These are phyloP conservation scores for Rutilus rutilus DNA, from an alignment of 2,113 vertebrate species.

Conservation along the genomic window DNA sequence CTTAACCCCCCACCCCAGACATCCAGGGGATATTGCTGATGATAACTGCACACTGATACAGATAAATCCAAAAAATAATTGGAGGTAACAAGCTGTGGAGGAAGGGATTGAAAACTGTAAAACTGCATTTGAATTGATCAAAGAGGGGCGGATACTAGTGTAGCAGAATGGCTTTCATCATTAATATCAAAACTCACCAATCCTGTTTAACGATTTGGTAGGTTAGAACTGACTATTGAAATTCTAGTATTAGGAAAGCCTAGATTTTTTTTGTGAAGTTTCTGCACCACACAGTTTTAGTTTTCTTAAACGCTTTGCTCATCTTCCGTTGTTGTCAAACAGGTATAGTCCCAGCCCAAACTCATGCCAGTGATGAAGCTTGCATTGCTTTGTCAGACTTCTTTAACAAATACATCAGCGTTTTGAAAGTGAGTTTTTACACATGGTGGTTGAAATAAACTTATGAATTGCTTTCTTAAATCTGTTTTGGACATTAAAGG, in stretches of 20 bases:
- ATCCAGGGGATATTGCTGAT: conserved; percentile 48
- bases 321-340: too few relatives aligned
- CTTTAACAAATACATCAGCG: background rate
- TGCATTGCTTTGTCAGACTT: background rate
- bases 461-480: background rate
- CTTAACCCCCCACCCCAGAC: conserved; percentile 37
- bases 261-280: background rate
- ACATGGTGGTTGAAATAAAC: background rate
- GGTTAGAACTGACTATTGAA: background rate
- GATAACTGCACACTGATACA: conserved; percentile 22
- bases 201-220: background rate
- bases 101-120: background rate
- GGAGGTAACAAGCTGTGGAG: background rate
- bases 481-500: too few relatives aligned
- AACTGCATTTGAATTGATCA: background rate
- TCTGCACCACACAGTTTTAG: background rate
- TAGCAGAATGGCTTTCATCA: background rate
- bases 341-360: background rate
- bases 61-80: background rate
- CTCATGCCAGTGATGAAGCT: background rate
- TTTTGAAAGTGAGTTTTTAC: background rate
- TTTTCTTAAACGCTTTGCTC: too few relatives aligned
- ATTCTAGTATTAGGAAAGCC: background rate
- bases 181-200: background rate
- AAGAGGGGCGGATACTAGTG: background rate